Conservation (phyloP, 2,797 vertebrate genomes). For the Poeciliopsis infans region DNA sequence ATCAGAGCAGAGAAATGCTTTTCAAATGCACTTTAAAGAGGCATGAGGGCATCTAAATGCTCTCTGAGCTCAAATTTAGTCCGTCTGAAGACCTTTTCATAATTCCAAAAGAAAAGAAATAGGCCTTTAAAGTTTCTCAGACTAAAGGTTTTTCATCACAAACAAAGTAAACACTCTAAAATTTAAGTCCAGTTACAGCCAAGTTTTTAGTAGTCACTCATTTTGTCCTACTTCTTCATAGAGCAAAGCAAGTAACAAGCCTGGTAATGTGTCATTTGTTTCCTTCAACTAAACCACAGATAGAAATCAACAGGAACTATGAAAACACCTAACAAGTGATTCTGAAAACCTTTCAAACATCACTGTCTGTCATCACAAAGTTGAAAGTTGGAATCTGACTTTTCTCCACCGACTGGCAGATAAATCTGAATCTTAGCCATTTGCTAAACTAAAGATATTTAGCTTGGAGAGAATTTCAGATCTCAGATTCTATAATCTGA, state of each 20-base stretch:
- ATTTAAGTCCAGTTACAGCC: not conserved
- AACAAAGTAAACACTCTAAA: not conserved
- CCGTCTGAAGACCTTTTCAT: slow-evolving; percentile 39
- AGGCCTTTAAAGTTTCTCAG: not conserved
- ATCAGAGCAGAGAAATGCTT: slow-evolving; percentile 48
- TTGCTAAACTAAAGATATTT: not conserved
- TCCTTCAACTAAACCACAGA: not conserved
- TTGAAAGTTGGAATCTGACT: not conserved
- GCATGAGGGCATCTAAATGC: slow-evolving; percentile 25
- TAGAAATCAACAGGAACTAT: not conserved
- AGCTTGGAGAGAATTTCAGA: not conserved
- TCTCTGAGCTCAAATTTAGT: slow-evolving; percentile 24
- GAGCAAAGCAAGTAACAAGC: not conserved
- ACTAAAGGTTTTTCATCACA: not conserved
- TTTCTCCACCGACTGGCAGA: not conserved
- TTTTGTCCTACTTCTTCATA: not conserved
- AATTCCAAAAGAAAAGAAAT: slow-evolving; percentile 21
- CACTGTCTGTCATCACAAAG: not conserved
- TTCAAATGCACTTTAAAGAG: slow-evolving; percentile 49
- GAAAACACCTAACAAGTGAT: not conserved
- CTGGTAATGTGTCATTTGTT: not conserved
- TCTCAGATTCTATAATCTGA: not conserved
- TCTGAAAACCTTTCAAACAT: not conserved
- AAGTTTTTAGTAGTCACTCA: not conserved
- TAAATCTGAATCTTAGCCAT: not conserved